Evolutionary conservation across 2,888 invertebrate genomes (phyloP).

Genomic region (Thymelicus sylvestris): DNA sequence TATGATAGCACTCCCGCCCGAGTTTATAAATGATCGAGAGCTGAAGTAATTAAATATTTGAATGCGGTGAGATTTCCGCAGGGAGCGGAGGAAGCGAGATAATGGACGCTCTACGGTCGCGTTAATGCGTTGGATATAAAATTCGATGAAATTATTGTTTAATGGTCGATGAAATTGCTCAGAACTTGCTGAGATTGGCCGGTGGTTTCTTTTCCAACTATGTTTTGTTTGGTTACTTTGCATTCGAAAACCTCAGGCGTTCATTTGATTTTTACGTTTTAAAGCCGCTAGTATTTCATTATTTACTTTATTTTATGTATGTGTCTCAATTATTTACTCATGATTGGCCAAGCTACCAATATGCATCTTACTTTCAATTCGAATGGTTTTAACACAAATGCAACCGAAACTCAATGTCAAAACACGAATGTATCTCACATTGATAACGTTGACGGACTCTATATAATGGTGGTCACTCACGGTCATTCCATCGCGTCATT

Average conservation of each 20-base stretch:
- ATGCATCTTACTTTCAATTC: too few species aligned
- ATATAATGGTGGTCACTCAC: too few species aligned
- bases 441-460: neutral
- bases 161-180: constrained; percentile 77
- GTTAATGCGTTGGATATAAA: constrained; percentile 82
- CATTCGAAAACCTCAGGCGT: neutral
- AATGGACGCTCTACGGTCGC: constrained; percentile 72
- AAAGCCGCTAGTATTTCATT: too few species aligned
- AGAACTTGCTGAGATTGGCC: constrained; percentile 56
- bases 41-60: constrained; percentile 84
- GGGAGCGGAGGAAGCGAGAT: constrained; percentile 71
- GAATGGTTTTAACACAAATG: too few species aligned
- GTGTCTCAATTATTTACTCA: too few species aligned
- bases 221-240: constrained; percentile 43
- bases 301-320: too few species aligned
- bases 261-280: neutral
- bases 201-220: constrained; percentile 57
- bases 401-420: too few species aligned
- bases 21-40: constrained; percentile 83
- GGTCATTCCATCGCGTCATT: too few species aligned
- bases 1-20: constrained; percentile 82
- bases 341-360: too few species aligned
- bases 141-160: constrained; percentile 81
- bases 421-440: neutral
- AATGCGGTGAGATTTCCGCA: constrained; percentile 83